A percentile compares a stretch with the other conserved stretches of the same genome.
Conservation (phyloP, 2,797 vertebrate species). For the Vespertilio murinus region DNA sequence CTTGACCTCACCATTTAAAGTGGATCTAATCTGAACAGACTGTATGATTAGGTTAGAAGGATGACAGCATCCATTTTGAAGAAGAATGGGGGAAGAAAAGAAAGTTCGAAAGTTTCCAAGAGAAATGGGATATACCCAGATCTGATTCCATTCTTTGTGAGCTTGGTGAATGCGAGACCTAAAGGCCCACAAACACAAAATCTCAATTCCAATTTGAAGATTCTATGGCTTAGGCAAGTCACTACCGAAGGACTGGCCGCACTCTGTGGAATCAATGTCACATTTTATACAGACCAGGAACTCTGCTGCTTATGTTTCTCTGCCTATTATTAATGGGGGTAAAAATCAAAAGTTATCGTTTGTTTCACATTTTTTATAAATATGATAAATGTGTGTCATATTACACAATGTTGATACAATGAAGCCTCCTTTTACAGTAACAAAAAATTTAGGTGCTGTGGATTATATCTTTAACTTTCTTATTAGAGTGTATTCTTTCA, state of each 20-base stretch:
- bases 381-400: background rate
- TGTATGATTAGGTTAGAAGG: background rate
- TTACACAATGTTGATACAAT: background rate
- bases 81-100: background rate
- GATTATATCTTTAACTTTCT: slow-evolving; percentile 17
- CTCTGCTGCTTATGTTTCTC: background rate
- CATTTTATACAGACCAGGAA: background rate
- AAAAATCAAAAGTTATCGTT: slow-evolving; percentile 27
- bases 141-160: slow-evolving; percentile 27
- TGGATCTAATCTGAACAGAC: slow-evolving; percentile 4
- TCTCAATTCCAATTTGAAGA: slow-evolving; percentile 25
- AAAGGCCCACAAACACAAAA: slow-evolving; percentile 24
- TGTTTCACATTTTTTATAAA: slow-evolving; percentile 13
- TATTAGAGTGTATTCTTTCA: slow-evolving; percentile 49
- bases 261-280: background rate
- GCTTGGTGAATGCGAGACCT: background rate
- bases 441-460: background rate
- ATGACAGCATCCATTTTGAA: slow-evolving; percentile 30
- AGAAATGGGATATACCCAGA: background rate
- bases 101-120: slow-evolving; percentile 33
- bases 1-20: slow-evolving; percentile 42
- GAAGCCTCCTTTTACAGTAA: slow-evolving; percentile 31
- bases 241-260: background rate
- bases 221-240: background rate
- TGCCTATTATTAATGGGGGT: background rate